These are phyloP conservation scores for Agonopterix heracliana DNA, from an alignment of 2,888 invertebrate species.

Conservation along the genomic window DNA sequence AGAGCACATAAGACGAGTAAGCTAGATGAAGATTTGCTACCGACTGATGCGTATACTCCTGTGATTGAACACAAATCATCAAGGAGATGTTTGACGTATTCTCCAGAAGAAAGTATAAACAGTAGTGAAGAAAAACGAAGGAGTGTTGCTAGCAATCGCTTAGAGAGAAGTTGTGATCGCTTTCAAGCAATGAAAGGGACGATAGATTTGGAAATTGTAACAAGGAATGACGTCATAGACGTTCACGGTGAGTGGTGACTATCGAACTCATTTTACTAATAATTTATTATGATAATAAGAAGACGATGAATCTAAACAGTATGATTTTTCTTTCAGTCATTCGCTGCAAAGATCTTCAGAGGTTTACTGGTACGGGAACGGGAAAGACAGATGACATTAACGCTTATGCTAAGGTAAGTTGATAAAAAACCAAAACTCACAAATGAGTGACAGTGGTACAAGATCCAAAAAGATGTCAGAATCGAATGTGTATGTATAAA, in stretches of 20 bases:
- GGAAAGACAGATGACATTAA: constrained; percentile 81
- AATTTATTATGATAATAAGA: constrained; percentile 7
- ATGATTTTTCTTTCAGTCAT: constrained; percentile 78
- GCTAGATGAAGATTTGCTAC: constrained; percentile 62
- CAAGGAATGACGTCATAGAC: constrained; percentile 77
- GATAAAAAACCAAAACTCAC: neutral
- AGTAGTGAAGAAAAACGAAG: constrained; percentile 73
- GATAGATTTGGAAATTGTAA: constrained; percentile 78
- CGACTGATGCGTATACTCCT: constrained; percentile 55
- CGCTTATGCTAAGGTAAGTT: constrained; percentile 85
- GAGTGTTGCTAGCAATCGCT: constrained; percentile 66
- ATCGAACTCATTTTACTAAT: constrained; percentile 36
- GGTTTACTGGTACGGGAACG: constrained; percentile 50
- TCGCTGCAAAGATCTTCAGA: constrained; percentile 83
- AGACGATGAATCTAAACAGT: constrained; percentile 1
- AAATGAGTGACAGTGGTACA: too few relatives aligned
- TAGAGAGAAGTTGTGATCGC: constrained; percentile 53
- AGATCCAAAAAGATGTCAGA: too few relatives aligned
- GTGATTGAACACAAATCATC: constrained; percentile 66
- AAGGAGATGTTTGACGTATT: constrained; percentile 77
- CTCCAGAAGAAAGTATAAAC: constrained; percentile 71
- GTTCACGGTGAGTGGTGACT: constrained; percentile 82
- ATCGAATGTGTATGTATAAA: neutral
- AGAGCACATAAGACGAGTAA: constrained; percentile 70
- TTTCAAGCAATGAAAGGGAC: constrained; percentile 70